A percentile compares a stretch with the other conserved stretches of the same genome.
Evolutionary conservation across 1,140 invertebrate species (phyloP).

Genomic region (Chironomus tepperi): DNA sequence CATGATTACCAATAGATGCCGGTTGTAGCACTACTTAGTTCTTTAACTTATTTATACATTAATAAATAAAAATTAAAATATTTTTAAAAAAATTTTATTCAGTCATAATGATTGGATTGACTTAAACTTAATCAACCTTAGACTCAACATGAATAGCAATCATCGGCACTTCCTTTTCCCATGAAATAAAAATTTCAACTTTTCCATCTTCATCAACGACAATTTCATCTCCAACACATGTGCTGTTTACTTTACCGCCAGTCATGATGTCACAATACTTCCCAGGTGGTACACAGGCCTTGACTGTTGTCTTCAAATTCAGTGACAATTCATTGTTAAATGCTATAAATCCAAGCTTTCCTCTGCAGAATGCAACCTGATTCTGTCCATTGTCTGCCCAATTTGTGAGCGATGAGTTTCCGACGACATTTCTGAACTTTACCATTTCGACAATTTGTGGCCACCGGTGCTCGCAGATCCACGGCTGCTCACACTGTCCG

Average conservation of each 20-base stretch:
- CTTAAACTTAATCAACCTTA: background rate
- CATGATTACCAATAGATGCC: too few species aligned
- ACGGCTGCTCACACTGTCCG: conserved; percentile 57
- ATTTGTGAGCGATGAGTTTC: conserved; percentile 41
- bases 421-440: conserved; percentile 55
- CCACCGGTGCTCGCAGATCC: conserved; percentile 86
- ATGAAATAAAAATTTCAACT: conserved; percentile 35
- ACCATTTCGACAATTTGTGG: conserved; percentile 73
- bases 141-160: background rate
- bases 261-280: conserved; percentile 74
- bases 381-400: conserved; percentile 67
- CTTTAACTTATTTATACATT: too few species aligned
- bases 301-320: background rate
- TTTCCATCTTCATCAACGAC: conserved; percentile 53
- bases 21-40: too few species aligned
- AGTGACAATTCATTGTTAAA: conserved; percentile 48
- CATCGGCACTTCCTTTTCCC: background rate
- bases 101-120: too few species aligned
- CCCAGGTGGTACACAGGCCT: conserved; percentile 58
- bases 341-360: conserved; percentile 57
- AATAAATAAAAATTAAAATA: too few species aligned
- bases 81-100: too few species aligned
- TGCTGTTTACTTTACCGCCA: conserved; percentile 44
- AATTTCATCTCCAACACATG: conserved; percentile 64
- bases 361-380: conserved; percentile 67